A percentile compares a stretch with the other conserved stretches of the same genome.
Conservation (phyloP, 2,113 vertebrate genomes). For the Lycocorax pyrrhopterus region DNA sequence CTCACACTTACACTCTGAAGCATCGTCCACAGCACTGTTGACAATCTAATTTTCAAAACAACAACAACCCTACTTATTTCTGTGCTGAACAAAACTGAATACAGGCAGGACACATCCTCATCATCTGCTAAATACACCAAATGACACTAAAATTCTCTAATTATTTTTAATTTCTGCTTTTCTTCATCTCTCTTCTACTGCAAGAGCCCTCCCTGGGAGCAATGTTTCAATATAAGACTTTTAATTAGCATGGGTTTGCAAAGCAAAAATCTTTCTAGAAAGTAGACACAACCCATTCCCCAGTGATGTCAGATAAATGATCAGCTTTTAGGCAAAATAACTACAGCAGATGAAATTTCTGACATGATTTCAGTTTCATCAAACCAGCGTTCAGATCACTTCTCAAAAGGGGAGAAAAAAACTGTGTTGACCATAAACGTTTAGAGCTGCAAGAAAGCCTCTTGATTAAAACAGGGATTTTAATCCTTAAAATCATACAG, state of each 20-base stretch:
- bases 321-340: not conserved
- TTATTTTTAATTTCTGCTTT: not conserved
- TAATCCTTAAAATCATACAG: not conserved
- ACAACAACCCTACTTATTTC: not conserved
- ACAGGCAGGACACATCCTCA: not conserved
- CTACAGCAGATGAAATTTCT: not conserved
- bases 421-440: not conserved
- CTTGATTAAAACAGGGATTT: not conserved
- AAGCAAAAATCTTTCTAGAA: not conserved
- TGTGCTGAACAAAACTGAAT: not conserved
- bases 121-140: not conserved
- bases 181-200: not conserved
- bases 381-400: not conserved
- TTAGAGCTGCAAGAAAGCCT: not conserved
- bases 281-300: not conserved
- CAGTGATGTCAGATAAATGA: not conserved
- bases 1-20: not conserved
- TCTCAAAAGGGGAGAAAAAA: not conserved
- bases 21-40: not conserved
- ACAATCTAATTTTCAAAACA: not conserved
- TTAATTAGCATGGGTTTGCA: not conserved
- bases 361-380: not conserved
- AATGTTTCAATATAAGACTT: not conserved
- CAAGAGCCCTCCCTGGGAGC: not conserved
- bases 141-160: not conserved